Evolutionary conservation across 2,888 invertebrate genomes (phyloP).

Genomic region (Congeria kusceri): DNA sequence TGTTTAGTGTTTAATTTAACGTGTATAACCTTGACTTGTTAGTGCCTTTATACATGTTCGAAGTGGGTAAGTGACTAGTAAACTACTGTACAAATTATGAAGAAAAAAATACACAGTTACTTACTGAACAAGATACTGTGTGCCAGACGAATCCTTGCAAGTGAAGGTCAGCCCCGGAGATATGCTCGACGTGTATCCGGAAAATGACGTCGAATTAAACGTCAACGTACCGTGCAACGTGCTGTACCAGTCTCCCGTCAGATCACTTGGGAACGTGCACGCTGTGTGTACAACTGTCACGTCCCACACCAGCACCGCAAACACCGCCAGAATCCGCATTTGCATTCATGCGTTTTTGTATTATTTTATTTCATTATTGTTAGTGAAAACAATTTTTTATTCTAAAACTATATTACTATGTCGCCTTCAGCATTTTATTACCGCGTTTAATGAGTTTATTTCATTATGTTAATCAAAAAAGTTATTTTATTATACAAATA

Average conservation of each 20-base stretch:
- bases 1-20: too few species aligned
- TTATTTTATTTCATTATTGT: too few species aligned
- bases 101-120: conserved; percentile 17
- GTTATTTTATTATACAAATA: too few species aligned
- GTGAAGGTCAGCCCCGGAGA: conserved; percentile 53
- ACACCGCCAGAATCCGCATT: neutral
- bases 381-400: too few species aligned
- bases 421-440: too few species aligned
- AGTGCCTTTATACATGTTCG: too few species aligned
- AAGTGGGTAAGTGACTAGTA: too few species aligned
- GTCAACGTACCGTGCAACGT: conserved; percentile 68
- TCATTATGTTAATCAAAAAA: too few species aligned
- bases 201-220: conserved; percentile 59
- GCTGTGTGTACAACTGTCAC: neutral
- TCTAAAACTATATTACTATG: too few species aligned
- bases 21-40: too few species aligned
- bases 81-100: neutral
- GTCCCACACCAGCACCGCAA: neutral
- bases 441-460: too few species aligned
- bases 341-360: too few species aligned
- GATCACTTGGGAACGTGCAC: conserved; percentile 69
- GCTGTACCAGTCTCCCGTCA: conserved; percentile 71
- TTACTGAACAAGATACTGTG: conserved; percentile 63
- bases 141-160: conserved; percentile 52
- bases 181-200: conserved; percentile 50